Evolutionary conservation across 2,888 invertebrate species (phyloP), one percentile per base, ranked within the genome.

Genomic region (Herminia tarsipennalis): DNA sequence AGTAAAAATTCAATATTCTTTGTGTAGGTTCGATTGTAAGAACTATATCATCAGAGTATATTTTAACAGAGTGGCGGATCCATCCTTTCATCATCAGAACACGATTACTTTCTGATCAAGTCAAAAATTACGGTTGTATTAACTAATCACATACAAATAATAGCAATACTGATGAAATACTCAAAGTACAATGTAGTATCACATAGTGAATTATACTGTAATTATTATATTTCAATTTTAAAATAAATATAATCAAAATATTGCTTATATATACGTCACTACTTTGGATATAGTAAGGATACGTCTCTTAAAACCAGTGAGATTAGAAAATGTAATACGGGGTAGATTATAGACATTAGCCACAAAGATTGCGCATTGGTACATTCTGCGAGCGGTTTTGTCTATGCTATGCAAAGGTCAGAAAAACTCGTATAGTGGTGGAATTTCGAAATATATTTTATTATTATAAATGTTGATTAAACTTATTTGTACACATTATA

Each of bases 101-200:
- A n/a, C 52, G 10, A 33, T 43, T 55, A 52, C 43, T 55, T 51
- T 50, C 44, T 41, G 50, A 55, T 29, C 40, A 33, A 57, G 47
- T 54, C 6, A 48, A 40, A 32, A 48, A 49, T 46, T 39, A 61
- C 36, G 51, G 54, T 60, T 57, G 60, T 73, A 69, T 62, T 61
- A 55, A 63, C 47, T 69, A 63, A 56, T 65, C 66, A 59, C 51
- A 56, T 54, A 61, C 50, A 72, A 66, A 56, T 51, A 45, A 73
- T 67, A 76, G 79, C 78, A 79, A 81, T 73, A 78, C 61, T 65
- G 52, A 62, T 57, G 51, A 49, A 78, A 78, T 81, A 81, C 81
- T 81, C 76, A 74, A 55, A 75, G 73, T 81, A 79, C 80, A 80
- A 78, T 60, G 61, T 75, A 72, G 72, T 60, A 37, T 69, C 63